These are phyloP conservation scores for Neogale vison DNA, from an alignment of 2,113 vertebrate species.

Conservation along the genomic window DNA sequence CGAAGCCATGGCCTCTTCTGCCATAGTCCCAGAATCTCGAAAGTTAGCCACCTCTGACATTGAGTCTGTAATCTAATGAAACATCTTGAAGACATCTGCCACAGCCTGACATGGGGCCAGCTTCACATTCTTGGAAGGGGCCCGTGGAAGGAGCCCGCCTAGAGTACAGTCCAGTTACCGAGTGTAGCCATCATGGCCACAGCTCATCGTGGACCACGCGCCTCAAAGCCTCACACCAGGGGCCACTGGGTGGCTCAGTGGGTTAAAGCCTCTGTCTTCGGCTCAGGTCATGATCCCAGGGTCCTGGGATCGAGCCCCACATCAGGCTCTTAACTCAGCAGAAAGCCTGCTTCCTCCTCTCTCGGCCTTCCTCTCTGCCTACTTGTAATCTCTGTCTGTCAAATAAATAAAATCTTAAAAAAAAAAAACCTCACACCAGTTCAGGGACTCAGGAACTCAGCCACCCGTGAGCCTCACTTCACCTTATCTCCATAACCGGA, in stretches of 20 bases:
- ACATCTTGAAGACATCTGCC: background rate
- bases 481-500: background rate
- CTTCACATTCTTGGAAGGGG: background rate
- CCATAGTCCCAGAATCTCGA: conserved; percentile 26
- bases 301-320: too few species aligned
- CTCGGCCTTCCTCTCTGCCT: too few species aligned
- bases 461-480: background rate
- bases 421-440: background rate
- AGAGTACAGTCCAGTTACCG: background rate
- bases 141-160: background rate
- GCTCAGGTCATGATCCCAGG: too few species aligned
- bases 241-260: too few species aligned
- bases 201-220: background rate
- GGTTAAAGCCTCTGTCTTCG: too few species aligned
- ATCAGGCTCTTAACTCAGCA: too few species aligned
- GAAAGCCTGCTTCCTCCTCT: too few species aligned
- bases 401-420: too few species aligned
- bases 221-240: background rate
- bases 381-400: too few species aligned
- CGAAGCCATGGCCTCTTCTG: conserved; percentile 7
- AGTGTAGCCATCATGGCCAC: background rate
- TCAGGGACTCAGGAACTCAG: background rate
- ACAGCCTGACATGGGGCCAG: background rate
- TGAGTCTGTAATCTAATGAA: conserved; percentile 39
- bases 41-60: conserved; percentile 2